These are phyloP conservation scores for Dolichotis patagonum DNA, from an alignment of 2,113 vertebrate genomes.

Conservation along the genomic window DNA sequence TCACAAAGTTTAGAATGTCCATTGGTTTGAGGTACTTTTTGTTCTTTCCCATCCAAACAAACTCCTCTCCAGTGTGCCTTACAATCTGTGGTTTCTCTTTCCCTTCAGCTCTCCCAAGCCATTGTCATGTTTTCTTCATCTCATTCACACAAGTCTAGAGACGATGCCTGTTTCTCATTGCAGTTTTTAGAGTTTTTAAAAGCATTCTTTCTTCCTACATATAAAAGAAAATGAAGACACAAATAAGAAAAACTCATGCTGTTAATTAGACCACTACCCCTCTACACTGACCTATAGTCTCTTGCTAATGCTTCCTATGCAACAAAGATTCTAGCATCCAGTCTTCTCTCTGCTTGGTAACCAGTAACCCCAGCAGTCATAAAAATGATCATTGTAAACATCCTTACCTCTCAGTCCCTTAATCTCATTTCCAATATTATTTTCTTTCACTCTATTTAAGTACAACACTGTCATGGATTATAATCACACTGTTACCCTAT, in stretches of 20 bases:
- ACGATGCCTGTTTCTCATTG: not conserved
- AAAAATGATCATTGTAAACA: constrained; percentile 34
- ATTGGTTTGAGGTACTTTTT: not conserved
- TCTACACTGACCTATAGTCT: not conserved
- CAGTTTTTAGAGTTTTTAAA: not conserved
- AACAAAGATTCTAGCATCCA: not conserved
- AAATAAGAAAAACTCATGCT: not conserved
- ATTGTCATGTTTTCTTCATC: not conserved
- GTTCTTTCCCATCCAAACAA: not conserved
- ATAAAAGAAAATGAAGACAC: not conserved
- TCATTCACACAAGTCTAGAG: not conserved
- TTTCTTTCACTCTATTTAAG: constrained; percentile 34
- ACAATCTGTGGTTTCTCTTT: not conserved
- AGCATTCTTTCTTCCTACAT: constrained; percentile 4
- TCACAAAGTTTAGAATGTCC: not conserved
- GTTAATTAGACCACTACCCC: not conserved
- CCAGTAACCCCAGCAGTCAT: not conserved
- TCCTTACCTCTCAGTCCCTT: not conserved
- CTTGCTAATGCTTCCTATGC: constrained; percentile 13
- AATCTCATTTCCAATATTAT: not conserved
- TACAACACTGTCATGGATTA: not conserved
- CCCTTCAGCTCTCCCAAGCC: not conserved
- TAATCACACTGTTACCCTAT: not conserved
- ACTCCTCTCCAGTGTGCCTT: not conserved
- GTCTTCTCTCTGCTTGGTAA: not conserved